These are phyloP conservation scores for Dryococelus australis DNA, from an alignment of 2,888 invertebrate species.

Conservation along the genomic window DNA sequence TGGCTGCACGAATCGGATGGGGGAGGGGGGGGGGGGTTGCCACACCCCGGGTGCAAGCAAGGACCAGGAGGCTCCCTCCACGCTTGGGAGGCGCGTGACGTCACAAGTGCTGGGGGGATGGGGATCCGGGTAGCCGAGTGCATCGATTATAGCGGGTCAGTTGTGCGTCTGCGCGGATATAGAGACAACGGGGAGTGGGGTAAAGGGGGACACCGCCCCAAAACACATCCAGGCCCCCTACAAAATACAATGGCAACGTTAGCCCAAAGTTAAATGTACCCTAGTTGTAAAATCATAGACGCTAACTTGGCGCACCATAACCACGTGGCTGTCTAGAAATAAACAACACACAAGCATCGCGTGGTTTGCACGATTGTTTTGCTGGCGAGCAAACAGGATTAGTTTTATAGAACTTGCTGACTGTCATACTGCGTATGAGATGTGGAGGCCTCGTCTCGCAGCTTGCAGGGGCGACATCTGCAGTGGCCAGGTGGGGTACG, in stretches of 20 bases:
- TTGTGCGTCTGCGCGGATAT: neutral
- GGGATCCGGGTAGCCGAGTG: neutral
- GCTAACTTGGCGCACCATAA: too few relatives aligned
- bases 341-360: too few relatives aligned
- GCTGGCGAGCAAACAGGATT: too few relatives aligned
- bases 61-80: neutral
- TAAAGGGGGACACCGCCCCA: neutral
- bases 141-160: conserved; percentile 16
- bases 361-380: too few relatives aligned
- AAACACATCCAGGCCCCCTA: neutral
- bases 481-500: neutral
- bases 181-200: neutral
- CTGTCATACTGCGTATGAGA: too few relatives aligned
- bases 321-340: neutral
- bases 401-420: too few relatives aligned
- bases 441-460: neutral
- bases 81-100: neutral
- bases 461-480: neutral
- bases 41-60: neutral
- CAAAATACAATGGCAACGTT: neutral
- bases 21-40: neutral
- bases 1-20: too few relatives aligned
- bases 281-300: too few relatives aligned
- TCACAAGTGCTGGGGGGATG: neutral
- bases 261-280: neutral